Percentiles rank a stretch among this genome's conserved stretches.
phyloP scores from a whole-genome alignment of 2,888 invertebrate genomes.

The Pegoplata infirma region DNA sequence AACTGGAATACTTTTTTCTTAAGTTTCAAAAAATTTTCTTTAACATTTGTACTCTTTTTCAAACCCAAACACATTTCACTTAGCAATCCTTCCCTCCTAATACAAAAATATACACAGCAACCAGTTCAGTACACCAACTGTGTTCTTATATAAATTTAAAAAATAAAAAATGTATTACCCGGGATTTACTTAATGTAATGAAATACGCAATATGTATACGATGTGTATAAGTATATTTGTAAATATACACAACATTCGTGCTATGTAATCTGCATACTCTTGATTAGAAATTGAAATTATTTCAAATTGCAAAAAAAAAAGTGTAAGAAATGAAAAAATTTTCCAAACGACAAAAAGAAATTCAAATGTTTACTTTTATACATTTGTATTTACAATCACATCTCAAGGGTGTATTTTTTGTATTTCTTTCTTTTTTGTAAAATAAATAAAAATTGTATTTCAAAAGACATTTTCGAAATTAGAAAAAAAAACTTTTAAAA shows the following conservation, averaged over 20 bases:
- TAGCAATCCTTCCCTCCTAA: neutral
- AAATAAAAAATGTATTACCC: constrained; percentile 23
- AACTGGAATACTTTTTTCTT: too few relatives aligned
- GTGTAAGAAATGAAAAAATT: neutral
- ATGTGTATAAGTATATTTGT: constrained; percentile 2
- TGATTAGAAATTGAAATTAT: constrained; percentile 44
- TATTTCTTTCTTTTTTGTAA: neutral
- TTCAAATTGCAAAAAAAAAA: constrained; percentile 17
- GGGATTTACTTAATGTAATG: constrained; percentile 47
- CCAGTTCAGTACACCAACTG: neutral
- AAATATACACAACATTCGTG: neutral
- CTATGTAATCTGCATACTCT: constrained; percentile 12
- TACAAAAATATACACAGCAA: neutral
- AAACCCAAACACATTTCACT: too few relatives aligned
- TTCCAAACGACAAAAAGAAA: neutral
- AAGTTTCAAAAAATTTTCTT: too few relatives aligned
- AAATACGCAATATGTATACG: constrained; percentile 22
- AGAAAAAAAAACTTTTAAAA: neutral
- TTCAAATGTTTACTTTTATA: constrained; percentile 5
- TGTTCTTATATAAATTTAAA: constrained; percentile 8
- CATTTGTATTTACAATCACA: neutral
- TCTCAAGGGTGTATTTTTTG: constrained; percentile 18
- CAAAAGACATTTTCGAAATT: neutral
- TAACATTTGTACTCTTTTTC: too few relatives aligned
- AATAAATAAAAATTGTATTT: constrained; percentile 25